These are phyloP conservation scores for Creontiades dilutus DNA, from an alignment of 2,888 invertebrate species.

Conservation along the genomic window DNA sequence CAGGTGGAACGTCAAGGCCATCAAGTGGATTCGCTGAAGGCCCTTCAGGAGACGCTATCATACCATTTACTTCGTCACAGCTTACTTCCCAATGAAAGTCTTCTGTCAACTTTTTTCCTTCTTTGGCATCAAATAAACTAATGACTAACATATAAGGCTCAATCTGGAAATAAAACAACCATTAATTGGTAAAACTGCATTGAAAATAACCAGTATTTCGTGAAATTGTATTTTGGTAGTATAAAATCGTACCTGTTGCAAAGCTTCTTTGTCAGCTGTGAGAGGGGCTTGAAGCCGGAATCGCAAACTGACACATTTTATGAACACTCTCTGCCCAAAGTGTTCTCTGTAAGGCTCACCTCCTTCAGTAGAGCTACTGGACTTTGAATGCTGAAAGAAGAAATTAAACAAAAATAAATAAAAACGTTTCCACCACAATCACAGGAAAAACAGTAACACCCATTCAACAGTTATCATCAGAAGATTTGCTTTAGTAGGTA, in stretches of 20 bases:
- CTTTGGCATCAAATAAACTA: slow-evolving; percentile 93
- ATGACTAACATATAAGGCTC: slow-evolving; percentile 96
- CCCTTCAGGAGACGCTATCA: slow-evolving; percentile 78
- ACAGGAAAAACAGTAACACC: too few relatives aligned
- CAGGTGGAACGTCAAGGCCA: slow-evolving; percentile 67
- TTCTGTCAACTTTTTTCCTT: slow-evolving; percentile 92
- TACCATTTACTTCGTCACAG: slow-evolving; percentile 84
- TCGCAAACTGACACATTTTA: slow-evolving; percentile 90
- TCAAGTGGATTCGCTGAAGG: slow-evolving; percentile 69
- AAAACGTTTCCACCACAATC: too few relatives aligned
- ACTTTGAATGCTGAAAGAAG: slow-evolving; percentile 75
- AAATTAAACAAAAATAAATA: too few relatives aligned
- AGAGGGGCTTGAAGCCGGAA: slow-evolving; percentile 91
- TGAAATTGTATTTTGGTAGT: neutral
- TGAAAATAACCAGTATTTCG: neutral
- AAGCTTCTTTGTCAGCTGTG: slow-evolving; percentile 86
- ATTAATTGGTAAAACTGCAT: neutral
- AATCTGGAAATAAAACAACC: slow-evolving; percentile 80
- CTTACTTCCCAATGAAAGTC: slow-evolving; percentile 95
- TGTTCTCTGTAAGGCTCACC: slow-evolving; percentile 91
- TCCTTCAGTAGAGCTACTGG: slow-evolving; percentile 72
- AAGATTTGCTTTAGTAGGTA: too few relatives aligned
- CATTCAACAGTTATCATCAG: too few relatives aligned
- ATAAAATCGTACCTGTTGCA: slow-evolving; percentile 81
- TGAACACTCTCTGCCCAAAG: slow-evolving; percentile 90